Conservation (phyloP, 2,797 vertebrate species). For the Mus minutoides region DNA sequence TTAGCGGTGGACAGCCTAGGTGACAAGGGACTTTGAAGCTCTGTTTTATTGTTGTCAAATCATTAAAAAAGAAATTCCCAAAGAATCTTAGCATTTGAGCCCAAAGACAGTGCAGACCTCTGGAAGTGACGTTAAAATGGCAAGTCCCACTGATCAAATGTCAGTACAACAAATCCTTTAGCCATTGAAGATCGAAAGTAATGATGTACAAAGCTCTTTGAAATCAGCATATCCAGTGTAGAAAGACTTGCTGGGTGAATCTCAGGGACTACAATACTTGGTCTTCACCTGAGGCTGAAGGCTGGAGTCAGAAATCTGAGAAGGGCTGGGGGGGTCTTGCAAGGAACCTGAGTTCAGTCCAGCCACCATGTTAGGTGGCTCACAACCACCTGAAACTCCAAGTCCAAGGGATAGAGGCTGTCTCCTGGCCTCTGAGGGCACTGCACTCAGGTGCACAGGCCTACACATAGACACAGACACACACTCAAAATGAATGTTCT, state of each 20-base stretch:
- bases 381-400: not conserved
- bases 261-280: not conserved
- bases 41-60: not conserved
- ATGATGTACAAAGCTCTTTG: not conserved
- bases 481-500: not conserved
- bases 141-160: not conserved
- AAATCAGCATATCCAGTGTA: not conserved
- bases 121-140: not conserved
- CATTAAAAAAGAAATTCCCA: not conserved
- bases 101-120: not conserved
- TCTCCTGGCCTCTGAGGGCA: not conserved
- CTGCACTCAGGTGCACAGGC: not conserved
- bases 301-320: not conserved
- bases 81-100: not conserved
- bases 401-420: not conserved
- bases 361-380: too few species aligned
- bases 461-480: not conserved
- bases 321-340: too few species aligned
- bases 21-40: constrained; percentile 12
- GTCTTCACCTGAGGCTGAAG: not conserved
- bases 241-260: not conserved
- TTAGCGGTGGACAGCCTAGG: not conserved
- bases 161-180: not conserved
- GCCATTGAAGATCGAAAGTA: not conserved
- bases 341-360: not conserved